Evolutionary conservation across 2,888 invertebrate species (phyloP).

Genomic region (Gonocerus acuteangulatus): DNA sequence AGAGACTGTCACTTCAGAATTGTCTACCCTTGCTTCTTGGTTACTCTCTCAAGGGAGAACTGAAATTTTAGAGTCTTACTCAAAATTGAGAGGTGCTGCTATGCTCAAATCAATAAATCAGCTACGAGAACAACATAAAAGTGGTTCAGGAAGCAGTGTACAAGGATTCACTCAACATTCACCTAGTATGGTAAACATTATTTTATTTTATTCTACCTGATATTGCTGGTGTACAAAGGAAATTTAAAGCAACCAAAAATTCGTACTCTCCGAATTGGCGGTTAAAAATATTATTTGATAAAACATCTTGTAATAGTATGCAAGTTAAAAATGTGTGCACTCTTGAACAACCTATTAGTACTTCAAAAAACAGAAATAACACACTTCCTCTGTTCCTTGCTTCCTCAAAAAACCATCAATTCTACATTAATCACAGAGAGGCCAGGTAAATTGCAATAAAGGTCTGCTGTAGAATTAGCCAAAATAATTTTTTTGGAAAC

Average conservation of each 20-base stretch:
- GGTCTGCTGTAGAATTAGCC: no score
- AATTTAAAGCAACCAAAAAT: not conserved
- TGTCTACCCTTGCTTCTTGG: slow-evolving; percentile 78
- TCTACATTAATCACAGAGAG: no score
- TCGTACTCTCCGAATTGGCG: no score
- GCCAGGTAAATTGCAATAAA: no score
- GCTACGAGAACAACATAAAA: slow-evolving; percentile 70
- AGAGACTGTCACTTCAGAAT: slow-evolving; percentile 58
- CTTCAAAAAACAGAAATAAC: no score
- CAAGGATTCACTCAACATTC: slow-evolving; percentile 35
- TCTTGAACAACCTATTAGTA: no score
- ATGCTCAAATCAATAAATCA: slow-evolving; percentile 66
- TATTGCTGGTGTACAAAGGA: not conserved
- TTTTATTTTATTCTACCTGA: slow-evolving; percentile 35
- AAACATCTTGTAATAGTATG: no score
- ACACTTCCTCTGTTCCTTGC: no score
- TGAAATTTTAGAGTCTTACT: slow-evolving; percentile 68
- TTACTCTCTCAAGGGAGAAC: slow-evolving; percentile 62
- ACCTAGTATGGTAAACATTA: slow-evolving; percentile 36
- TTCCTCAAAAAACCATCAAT: no score
- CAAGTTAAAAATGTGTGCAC: no score
- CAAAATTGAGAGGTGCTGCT: slow-evolving; percentile 65
- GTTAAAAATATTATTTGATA: no score
- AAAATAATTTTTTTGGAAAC: no score
- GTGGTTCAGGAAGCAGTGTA: slow-evolving; percentile 50